These are phyloP conservation scores for Tachycineta bicolor DNA, from an alignment of 2,113 vertebrate genomes.

Conservation along the genomic window DNA sequence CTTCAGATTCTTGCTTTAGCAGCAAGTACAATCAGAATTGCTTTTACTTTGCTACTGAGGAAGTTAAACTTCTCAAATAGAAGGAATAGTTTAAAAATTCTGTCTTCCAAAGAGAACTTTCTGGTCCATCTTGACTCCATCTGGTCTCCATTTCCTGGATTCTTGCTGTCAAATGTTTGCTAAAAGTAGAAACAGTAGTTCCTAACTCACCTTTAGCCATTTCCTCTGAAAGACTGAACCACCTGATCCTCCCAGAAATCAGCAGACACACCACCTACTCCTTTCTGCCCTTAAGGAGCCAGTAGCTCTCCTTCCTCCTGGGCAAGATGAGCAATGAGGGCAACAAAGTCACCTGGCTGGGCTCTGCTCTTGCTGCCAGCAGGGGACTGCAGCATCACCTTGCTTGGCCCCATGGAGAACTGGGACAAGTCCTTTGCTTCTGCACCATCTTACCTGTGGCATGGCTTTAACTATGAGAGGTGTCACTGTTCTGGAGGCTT, in stretches of 20 bases:
- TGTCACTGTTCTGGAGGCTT: not conserved
- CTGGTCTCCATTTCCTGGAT: not conserved
- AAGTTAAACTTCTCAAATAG: not conserved
- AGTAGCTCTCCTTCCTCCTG: not conserved
- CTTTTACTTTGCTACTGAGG: not conserved
- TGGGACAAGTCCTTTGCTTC: not conserved
- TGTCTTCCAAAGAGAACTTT: not conserved
- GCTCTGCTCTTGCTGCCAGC: not conserved
- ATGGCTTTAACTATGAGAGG: not conserved
- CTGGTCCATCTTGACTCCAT: not conserved
- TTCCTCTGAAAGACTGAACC: not conserved
- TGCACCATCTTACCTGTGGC: not conserved
- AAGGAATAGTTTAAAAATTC: not conserved
- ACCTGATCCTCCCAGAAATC: not conserved
- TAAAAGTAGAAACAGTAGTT: not conserved
- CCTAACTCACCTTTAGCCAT: not conserved
- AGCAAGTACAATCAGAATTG: not conserved
- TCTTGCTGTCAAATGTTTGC: not conserved
- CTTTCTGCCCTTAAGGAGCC: not conserved
- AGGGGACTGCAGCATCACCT: not conserved
- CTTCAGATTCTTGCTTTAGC: not conserved
- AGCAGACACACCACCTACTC: not conserved
- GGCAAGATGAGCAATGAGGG: not conserved
- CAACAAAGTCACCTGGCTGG: accelerated
- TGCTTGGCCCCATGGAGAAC: accelerated